A percentile compares a stretch with the other conserved stretches of the same genome.
Evolutionary conservation across 1,140 invertebrate genomes (phyloP).

Genomic region (Mycetomoellerius zeteki): DNA sequence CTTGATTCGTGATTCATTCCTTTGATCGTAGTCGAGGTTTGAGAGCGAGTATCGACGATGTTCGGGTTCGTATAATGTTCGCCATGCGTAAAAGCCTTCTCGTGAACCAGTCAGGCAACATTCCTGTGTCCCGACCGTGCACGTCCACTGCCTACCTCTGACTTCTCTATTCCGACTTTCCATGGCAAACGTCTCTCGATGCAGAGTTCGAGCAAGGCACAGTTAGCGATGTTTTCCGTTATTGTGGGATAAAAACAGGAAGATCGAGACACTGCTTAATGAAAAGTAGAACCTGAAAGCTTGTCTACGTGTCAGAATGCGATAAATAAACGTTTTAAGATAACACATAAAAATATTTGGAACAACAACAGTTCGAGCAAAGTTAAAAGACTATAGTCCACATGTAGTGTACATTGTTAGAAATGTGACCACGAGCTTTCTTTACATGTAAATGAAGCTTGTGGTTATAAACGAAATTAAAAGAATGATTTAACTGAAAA

Average conservation of each 20-base stretch:
- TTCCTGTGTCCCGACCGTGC: slow-evolving; percentile 39
- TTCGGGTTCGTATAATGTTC: slow-evolving; percentile 13
- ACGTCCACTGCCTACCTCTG: slow-evolving; percentile 38
- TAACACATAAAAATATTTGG: too few species aligned
- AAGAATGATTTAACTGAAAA: too few species aligned
- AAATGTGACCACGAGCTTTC: too few species aligned
- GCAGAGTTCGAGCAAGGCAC: neutral
- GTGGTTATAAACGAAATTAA: too few species aligned
- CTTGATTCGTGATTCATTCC: slow-evolving; percentile 23
- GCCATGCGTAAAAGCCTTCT: slow-evolving; percentile 39
- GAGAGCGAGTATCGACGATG: slow-evolving; percentile 29
- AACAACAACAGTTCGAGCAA: too few species aligned
- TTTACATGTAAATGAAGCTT: too few species aligned
- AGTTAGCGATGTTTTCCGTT: slow-evolving; percentile 32
- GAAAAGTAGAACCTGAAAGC: slow-evolving; percentile 4
- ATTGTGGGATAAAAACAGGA: slow-evolving; percentile 4
- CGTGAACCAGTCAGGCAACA: slow-evolving; percentile 57
- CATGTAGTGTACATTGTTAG: too few species aligned
- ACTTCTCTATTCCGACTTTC: slow-evolving; percentile 56
- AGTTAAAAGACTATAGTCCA: too few species aligned
- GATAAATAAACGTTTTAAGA: neutral
- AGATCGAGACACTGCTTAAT: neutral
- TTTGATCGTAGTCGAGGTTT: neutral
- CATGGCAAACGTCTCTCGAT: slow-evolving; percentile 5
- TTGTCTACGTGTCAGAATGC: neutral